Evolutionary conservation across 2,888 invertebrate species (phyloP), one percentile per base, ranked within the genome.

Genomic region (Cataglyphis rosenhaueri): DNA sequence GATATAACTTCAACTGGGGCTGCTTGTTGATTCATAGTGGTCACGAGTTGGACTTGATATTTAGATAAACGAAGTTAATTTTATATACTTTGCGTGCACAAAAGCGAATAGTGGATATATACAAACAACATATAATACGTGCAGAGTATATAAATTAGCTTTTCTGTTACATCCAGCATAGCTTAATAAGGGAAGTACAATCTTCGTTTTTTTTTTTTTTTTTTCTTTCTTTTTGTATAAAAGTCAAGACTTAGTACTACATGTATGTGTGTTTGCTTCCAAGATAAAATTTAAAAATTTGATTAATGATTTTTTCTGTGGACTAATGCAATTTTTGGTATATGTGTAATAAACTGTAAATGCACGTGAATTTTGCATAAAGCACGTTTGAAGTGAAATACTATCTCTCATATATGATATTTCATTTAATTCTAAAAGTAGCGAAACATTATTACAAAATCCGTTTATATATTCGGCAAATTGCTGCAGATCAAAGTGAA

Each of bases 1-100:
- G 44, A 79, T 71, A 59, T 59, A 79, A 79, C 57, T 79, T 57
- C 57, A 41, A 70, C 52, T 71, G 6, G 35, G 44, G 29, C 61
- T 62, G 76, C 55, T 78, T 52, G 38, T 62, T 74, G 57, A 64
- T 38, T 78, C 55, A 66, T 57, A 57, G 44, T 78, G 41, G 57
- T 78, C 71, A 71, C 78, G 71, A 79, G 68, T 55, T 32, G 68
- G 71, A 71, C 71, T 79, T 71, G 57, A 57, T 70, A 55, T 59
- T 59, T 71, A 79, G 57, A 79, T 59, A 71, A 71, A 71, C 44
- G 32, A 18, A 41, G 32, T 59, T 71, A 71, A 79, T 79, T 79
- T 59, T 59, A 79, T 79, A 79, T 79, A 71, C 71, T 79, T 79
- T 59, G 78, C 78, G 59, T 71, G 78, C 71, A 32, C 57, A 29